These are phyloP conservation scores for Catocala nupta DNA, from an alignment of 2,888 invertebrate genomes.

Conservation along the genomic window DNA sequence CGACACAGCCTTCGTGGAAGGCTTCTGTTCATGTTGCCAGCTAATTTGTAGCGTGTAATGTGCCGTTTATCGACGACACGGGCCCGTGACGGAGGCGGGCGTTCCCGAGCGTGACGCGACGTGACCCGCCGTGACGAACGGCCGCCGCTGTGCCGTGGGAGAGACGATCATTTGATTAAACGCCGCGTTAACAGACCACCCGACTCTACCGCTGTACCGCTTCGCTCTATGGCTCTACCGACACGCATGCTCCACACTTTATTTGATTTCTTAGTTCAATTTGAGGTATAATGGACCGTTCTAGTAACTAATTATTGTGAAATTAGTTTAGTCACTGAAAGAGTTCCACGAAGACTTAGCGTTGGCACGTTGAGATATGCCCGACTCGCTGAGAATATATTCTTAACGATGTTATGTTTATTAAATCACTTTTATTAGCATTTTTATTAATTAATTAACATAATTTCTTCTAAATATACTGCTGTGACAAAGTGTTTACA, in stretches of 20 bases:
- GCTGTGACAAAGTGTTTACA: no score
- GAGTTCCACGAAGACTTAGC: not conserved
- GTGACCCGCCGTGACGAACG: conserved; percentile 14
- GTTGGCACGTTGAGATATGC: not conserved
- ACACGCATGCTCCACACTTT: conserved; percentile 23
- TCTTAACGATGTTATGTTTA: no score
- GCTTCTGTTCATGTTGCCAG: conserved; percentile 29
- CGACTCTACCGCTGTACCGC: conserved; percentile 2
- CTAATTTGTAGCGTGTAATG: conserved; percentile 27
- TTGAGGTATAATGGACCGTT: conserved; percentile 9
- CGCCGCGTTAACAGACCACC: conserved; percentile 47
- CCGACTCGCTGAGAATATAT: no score
- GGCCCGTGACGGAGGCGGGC: conserved; percentile 18
- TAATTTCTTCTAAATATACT: no score
- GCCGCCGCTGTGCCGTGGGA: conserved; percentile 15
- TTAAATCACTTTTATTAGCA: no score
- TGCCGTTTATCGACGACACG: conserved; percentile 21
- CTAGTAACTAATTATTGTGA: conserved; percentile 12
- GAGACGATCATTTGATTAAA: conserved; percentile 32
- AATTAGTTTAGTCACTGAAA: conserved; percentile 11
- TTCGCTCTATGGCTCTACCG: conserved; percentile 8
- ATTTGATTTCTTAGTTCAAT: conserved; percentile 23
- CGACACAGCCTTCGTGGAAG: conserved; percentile 14
- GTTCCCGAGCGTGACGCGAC: conserved; percentile 26
- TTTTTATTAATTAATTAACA: no score